Percentiles rank a stretch among this genome's conserved stretches.
Conservation (phyloP, 2,113 vertebrate genomes). For the Physeter macrocephalus region DNA sequence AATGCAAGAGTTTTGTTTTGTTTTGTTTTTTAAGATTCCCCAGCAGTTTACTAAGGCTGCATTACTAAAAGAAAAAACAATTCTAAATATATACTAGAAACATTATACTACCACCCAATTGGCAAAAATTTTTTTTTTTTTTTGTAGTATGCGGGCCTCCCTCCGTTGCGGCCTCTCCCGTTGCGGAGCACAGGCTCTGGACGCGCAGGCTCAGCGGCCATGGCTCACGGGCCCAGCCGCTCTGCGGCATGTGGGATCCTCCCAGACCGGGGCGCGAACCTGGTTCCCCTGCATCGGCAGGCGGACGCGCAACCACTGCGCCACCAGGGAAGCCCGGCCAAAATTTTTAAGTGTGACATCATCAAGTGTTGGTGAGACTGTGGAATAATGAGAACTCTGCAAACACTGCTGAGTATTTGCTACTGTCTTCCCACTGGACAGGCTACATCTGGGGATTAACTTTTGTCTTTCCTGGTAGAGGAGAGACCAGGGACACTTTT, state of each 20-base stretch:
- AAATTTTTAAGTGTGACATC: neutral
- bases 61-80: neutral
- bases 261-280: too few relatives aligned
- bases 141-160: too few relatives aligned
- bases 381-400: neutral
- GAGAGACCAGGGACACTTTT: neutral
- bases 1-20: neutral
- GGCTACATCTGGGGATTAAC: neutral
- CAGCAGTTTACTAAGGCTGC: neutral
- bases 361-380: neutral
- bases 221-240: too few relatives aligned
- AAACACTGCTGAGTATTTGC: neutral
- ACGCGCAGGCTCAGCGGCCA: too few relatives aligned
- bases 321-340: too few relatives aligned
- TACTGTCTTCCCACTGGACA: neutral
- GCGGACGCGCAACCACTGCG: too few relatives aligned
- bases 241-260: too few relatives aligned
- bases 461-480: neutral
- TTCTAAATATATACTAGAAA: neutral
- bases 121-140: neutral
- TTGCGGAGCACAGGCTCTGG: too few relatives aligned
- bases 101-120: neutral
- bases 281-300: too few relatives aligned
- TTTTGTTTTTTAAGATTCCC: neutral
- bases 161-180: too few relatives aligned